These are phyloP conservation scores for Ips nitidus DNA, from an alignment of 1,140 invertebrate species.

Conservation along the genomic window DNA sequence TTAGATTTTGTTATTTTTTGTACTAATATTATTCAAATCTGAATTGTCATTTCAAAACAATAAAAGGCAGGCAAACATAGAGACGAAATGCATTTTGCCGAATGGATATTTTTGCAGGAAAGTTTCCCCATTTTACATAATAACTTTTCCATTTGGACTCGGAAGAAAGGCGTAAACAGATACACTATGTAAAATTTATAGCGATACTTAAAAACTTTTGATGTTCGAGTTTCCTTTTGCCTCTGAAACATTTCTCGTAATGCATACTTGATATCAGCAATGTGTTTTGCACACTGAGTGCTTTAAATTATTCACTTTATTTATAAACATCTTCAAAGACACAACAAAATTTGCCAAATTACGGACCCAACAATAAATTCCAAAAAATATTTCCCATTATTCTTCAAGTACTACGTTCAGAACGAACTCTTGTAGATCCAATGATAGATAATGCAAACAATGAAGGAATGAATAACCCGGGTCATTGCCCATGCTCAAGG, in stretches of 20 bases:
- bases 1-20: background rate
- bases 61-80: conserved; percentile 4
- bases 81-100: conserved; percentile 30
- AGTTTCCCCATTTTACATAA: conserved; percentile 32
- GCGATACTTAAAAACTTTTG: conserved; percentile 30
- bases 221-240: conserved; percentile 16
- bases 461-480: conserved; percentile 31
- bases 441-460: conserved; percentile 38
- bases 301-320: too few species aligned
- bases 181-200: conserved; percentile 35
- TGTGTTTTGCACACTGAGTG: too few species aligned
- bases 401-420: conserved; percentile 4
- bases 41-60: background rate
- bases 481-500: conserved; percentile 39
- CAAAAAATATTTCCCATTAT: conserved; percentile 11
- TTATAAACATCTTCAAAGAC: too few species aligned
- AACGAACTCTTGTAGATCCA: conserved; percentile 14
- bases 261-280: background rate
- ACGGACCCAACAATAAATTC: too few species aligned
- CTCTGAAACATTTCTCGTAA: background rate
- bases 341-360: too few species aligned
- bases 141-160: conserved; percentile 33
- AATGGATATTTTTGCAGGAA: conserved; percentile 24
- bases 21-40: too few species aligned
- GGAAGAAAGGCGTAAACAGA: conserved; percentile 31